Percentiles rank a stretch among this genome's conserved stretches.
Evolutionary conservation across 1,140 invertebrate genomes (phyloP).

Genomic region (Calephelis virginiensis): DNA sequence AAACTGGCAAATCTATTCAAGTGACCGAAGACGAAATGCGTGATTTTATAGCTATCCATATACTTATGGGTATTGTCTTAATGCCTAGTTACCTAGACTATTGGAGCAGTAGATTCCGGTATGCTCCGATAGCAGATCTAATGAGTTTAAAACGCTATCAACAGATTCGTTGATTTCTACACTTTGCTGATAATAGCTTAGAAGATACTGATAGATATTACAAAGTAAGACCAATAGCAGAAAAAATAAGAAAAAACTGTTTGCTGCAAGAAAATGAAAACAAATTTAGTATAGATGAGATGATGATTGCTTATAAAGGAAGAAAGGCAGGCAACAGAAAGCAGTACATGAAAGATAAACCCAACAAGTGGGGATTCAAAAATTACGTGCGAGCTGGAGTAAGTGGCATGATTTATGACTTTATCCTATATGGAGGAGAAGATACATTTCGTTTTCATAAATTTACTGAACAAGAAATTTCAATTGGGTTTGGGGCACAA

Average conservation of each 20-base stretch:
- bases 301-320: conserved; percentile 36
- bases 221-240: conserved; percentile 35
- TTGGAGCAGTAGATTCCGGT: conserved; percentile 30
- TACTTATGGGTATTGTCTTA: conserved; percentile 34
- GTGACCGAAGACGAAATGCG: conserved; percentile 31
- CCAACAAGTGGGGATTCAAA: conserved; percentile 44
- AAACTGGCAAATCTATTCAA: conserved; percentile 33
- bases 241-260: conserved; percentile 40
- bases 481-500: conserved; percentile 34
- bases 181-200: conserved; percentile 37
- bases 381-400: conserved; percentile 50
- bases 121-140: conserved; percentile 32
- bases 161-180: conserved; percentile 37
- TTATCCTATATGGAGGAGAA: conserved; percentile 52
- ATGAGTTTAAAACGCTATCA: conserved; percentile 42
- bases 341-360: not conserved
- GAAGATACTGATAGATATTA: conserved; percentile 34
- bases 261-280: conserved; percentile 26
- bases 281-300: conserved; percentile 35
- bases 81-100: conserved; percentile 38
- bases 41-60: conserved; percentile 34
- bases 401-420: conserved; percentile 61
- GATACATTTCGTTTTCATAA: conserved; percentile 36
- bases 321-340: conserved; percentile 37
- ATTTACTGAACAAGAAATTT: conserved; percentile 34